Evolutionary conservation across 1,140 invertebrate species (phyloP), one percentile per base, ranked within the genome.

Genomic region (Eumeta japonica): DNA sequence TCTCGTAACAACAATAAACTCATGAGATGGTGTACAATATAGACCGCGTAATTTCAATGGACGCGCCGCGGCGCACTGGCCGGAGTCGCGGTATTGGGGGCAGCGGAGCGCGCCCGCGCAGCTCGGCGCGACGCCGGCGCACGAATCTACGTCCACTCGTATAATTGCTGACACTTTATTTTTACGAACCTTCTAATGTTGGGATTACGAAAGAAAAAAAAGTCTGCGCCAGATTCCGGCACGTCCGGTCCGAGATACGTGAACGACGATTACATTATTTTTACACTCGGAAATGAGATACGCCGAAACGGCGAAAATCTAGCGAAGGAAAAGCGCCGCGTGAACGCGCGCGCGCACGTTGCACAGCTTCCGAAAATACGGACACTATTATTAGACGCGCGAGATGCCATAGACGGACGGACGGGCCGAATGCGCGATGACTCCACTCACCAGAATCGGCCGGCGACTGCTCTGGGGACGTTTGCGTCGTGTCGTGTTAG

Each of bases 361-460:
- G n/a, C 13, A 33, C 27, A 35, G 33, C 40, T 28, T 31, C 40
- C 39, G 34, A 41, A 36, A 41, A 36, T 36, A 41, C 37, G 18
- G 20, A 19, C 28, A 35, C 40, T 41, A 41, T 36, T 24, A 36
- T 31, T 41, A 41, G 40, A 28, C 10, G 10, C 16, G 34, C 17
- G 17, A 41, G 44, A 48, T 46, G 34, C 35, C 19, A 27, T 37
- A 42, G 51, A 46, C 61, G 52, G 47, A 37, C 46, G 35, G 43
- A 49, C 55, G 53, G 55, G 52, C 35, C 51, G 53, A 51, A 56
- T 35, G 15, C n/a, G 13, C 29, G 11, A 52, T 36, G 44, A 59
- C 49, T 48, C 48, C 51, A 58, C 67, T 68, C 45, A 72, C 67
- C 67, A 65, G 67, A 71, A 72, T 68, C 64, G 45, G 54, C 57